Percentiles rank a stretch among this genome's conserved stretches.
These are phyloP conservation scores for Acleris sparsana DNA, from an alignment of 2,888 invertebrate genomes.

Conservation along the genomic window DNA sequence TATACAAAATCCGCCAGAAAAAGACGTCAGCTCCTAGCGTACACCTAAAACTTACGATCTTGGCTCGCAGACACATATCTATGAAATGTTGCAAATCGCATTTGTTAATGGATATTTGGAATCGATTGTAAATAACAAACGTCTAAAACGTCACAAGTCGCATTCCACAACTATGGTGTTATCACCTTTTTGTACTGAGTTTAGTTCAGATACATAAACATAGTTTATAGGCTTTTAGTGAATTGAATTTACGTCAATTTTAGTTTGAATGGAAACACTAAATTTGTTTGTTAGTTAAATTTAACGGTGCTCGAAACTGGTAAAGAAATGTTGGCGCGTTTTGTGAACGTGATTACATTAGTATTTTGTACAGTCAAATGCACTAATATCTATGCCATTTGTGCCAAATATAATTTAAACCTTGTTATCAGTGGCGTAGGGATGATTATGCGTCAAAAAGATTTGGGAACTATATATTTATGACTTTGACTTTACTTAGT, in stretches of 20 bases:
- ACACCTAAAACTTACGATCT: slow-evolving; percentile 35
- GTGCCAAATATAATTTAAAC: no score
- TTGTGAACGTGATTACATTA: background rate
- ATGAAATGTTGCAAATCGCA: slow-evolving; percentile 44
- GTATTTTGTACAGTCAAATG: background rate
- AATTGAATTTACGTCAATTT: slow-evolving; percentile 7
- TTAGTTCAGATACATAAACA: slow-evolving; percentile 1
- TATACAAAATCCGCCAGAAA: no score
- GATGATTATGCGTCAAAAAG: no score
- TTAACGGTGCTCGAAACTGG: background rate
- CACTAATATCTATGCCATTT: no score
- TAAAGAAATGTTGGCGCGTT: background rate
- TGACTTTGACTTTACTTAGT: no score
- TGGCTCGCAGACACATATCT: slow-evolving; percentile 41
- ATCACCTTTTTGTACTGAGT: slow-evolving; percentile 1
- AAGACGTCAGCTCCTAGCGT: background rate
- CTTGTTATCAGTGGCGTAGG: no score
- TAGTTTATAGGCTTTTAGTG: slow-evolving; percentile 31
- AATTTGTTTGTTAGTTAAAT: background rate
- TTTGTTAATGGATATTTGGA: slow-evolving; percentile 36
- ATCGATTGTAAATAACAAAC: slow-evolving; percentile 39
- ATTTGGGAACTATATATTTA: no score
- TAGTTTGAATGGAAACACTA: background rate
- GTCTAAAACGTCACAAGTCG: background rate
- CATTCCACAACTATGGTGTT: slow-evolving; percentile 32